Evolutionary conservation across 1,140 invertebrate species (phyloP).

Genomic region (Neomicropteryx cornuta): DNA sequence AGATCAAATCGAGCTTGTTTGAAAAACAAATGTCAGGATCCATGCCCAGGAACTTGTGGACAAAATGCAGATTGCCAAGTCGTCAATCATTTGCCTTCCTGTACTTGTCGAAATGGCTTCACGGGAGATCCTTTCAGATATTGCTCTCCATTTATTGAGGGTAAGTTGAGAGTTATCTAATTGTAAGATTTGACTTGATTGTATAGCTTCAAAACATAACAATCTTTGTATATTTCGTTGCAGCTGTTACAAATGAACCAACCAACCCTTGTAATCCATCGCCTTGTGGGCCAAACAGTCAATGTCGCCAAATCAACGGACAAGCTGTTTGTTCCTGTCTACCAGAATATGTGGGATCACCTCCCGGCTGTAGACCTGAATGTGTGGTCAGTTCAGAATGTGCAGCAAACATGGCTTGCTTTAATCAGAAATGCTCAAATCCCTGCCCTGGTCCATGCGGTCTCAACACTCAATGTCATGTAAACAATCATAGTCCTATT

Average conservation of each 20-base stretch:
- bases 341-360: constrained; percentile 34
- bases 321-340: constrained; percentile 59
- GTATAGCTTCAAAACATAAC: constrained; percentile 3
- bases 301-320: constrained; percentile 53
- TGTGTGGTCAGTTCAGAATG: constrained; percentile 42
- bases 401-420: constrained; percentile 31
- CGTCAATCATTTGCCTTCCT: constrained; percentile 58
- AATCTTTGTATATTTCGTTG: constrained; percentile 14
- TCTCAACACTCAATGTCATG: constrained; percentile 42
- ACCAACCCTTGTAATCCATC: constrained; percentile 59
- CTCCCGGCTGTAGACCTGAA: constrained; percentile 42
- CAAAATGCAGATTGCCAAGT: constrained; percentile 63
- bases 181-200: constrained; percentile 7
- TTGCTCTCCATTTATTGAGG: constrained; percentile 40
- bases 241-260: constrained; percentile 20
- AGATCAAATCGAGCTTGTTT: constrained; percentile 56
- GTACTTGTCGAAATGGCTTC: constrained; percentile 56
- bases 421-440: constrained; percentile 41
- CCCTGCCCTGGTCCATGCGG: constrained; percentile 49
- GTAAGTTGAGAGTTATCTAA: constrained; percentile 32
- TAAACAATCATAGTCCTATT: constrained; percentile 42
- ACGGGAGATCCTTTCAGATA: constrained; percentile 56
- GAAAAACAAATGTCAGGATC: constrained; percentile 57
- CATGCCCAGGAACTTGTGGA: constrained; percentile 61
- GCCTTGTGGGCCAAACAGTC: constrained; percentile 65